These are phyloP conservation scores for Antrozous pallidus DNA, from an alignment of 2,797 vertebrate species.

Conservation along the genomic window DNA sequence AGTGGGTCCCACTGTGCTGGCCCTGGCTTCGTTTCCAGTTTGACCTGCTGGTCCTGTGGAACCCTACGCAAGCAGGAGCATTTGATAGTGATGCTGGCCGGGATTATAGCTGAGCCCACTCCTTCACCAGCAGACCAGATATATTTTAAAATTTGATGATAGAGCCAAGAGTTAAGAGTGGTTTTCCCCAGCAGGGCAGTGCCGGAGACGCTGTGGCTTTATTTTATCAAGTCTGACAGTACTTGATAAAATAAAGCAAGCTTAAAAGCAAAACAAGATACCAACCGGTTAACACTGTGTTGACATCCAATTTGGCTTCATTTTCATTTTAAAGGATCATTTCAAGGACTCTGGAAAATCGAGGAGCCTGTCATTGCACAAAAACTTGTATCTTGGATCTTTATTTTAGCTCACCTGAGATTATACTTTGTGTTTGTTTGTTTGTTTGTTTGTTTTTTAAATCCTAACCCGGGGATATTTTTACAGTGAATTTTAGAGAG, in stretches of 20 bases:
- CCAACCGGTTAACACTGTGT: background rate
- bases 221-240: constrained; percentile 30
- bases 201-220: constrained; percentile 36
- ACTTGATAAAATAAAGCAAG: too few species aligned
- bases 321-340: background rate
- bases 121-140: background rate
- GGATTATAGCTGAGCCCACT: background rate
- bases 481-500: background rate
- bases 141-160: too few species aligned
- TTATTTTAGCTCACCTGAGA: constrained; percentile 11
- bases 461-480: too few species aligned
- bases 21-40: background rate
- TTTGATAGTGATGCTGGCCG: background rate
- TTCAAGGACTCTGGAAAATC: background rate
- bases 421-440: background rate
- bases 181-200: background rate
- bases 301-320: background rate
- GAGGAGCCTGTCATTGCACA: background rate
- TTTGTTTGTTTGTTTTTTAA: background rate
- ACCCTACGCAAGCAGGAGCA: background rate
- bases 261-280: constrained; percentile 32
- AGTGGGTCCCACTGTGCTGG: background rate
- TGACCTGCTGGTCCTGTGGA: background rate
- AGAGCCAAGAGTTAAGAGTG: background rate
- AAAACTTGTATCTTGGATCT: background rate